Evolutionary conservation across 2,888 invertebrate species (phyloP).

Genomic region (Pristionchus mayeri): DNA sequence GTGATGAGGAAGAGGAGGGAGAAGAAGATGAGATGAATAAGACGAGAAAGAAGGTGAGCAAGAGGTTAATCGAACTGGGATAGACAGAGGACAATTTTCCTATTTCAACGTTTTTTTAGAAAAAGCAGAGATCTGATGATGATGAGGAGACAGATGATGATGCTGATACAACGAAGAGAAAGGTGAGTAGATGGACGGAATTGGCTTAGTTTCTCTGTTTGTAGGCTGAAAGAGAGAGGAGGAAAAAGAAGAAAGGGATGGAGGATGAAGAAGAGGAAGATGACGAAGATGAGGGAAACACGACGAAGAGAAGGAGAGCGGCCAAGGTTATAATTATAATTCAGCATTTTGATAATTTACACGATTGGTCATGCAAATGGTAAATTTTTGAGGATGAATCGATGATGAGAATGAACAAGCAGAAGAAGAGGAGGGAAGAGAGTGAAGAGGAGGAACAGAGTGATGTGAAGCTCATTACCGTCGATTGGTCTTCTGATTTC

Average conservation of each 20-base stretch:
- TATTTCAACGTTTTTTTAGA: too few relatives aligned
- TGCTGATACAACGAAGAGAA: conserved; percentile 16
- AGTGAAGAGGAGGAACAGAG: background rate
- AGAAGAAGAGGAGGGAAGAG: conserved; percentile 14
- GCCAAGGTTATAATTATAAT: too few relatives aligned
- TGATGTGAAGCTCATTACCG: background rate
- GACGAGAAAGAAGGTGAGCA: background rate
- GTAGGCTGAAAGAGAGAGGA: background rate
- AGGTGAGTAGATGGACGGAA: background rate
- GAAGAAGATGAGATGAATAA: background rate
- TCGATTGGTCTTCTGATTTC: too few relatives aligned
- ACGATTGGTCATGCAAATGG: too few relatives aligned
- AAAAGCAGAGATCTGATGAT: background rate
- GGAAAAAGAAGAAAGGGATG: background rate
- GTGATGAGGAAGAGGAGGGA: conserved; percentile 32
- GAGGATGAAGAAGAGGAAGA: conserved; percentile 18
- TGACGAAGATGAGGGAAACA: conserved; percentile 16
- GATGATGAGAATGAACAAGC: background rate
- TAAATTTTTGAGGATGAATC: background rate
- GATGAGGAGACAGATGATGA: background rate
- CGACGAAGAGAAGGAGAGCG: conserved; percentile 34
- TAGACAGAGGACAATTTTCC: too few relatives aligned
- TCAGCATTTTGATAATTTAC: too few relatives aligned
- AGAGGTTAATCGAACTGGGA: too few relatives aligned
- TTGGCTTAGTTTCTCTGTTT: background rate